Evolutionary conservation across 2,113 vertebrate genomes (phyloP).

Genomic region (Hippocampus zosterae): DNA sequence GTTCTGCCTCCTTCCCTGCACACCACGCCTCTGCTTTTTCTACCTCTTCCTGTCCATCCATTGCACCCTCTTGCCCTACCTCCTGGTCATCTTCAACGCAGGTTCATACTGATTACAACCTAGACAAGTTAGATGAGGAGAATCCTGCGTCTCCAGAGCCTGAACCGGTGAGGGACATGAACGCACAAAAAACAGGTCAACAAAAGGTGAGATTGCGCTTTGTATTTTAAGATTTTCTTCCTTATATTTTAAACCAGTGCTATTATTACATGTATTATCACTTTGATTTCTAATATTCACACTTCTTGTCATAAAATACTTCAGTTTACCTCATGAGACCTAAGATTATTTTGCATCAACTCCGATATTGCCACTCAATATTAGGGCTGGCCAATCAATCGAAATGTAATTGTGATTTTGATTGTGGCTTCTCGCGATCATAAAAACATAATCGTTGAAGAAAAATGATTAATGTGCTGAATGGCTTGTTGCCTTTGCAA

Average conservation of each 20-base stretch:
- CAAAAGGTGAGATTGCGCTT: conserved; percentile 40
- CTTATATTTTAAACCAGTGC: not conserved
- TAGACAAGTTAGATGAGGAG: conserved; percentile 50
- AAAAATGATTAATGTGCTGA: too few relatives aligned
- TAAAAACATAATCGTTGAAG: too few relatives aligned
- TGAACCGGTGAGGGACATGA: conserved; percentile 84
- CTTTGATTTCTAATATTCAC: conserved; percentile 1
- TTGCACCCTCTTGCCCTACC: conserved; percentile 26
- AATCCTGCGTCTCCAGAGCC: conserved; percentile 68
- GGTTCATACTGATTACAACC: conserved; percentile 38
- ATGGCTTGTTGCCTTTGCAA: too few relatives aligned
- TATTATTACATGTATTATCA: not conserved
- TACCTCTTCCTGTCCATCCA: conserved; percentile 49
- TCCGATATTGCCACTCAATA: too few relatives aligned
- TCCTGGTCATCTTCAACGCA: conserved; percentile 50
- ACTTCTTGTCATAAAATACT: not conserved
- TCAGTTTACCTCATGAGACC: too few relatives aligned
- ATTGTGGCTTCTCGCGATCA: too few relatives aligned
- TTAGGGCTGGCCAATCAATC: too few relatives aligned
- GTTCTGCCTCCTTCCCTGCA: conserved; percentile 14
- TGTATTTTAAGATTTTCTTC: not conserved
- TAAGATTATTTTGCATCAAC: too few relatives aligned
- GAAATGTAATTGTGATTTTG: too few relatives aligned
- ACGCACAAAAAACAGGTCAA: conserved; percentile 70
- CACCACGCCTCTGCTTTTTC: conserved; percentile 24